Evolutionary conservation across 2,888 invertebrate species (phyloP), one percentile per base, ranked within the genome.

Genomic region (Andricus curvator): DNA sequence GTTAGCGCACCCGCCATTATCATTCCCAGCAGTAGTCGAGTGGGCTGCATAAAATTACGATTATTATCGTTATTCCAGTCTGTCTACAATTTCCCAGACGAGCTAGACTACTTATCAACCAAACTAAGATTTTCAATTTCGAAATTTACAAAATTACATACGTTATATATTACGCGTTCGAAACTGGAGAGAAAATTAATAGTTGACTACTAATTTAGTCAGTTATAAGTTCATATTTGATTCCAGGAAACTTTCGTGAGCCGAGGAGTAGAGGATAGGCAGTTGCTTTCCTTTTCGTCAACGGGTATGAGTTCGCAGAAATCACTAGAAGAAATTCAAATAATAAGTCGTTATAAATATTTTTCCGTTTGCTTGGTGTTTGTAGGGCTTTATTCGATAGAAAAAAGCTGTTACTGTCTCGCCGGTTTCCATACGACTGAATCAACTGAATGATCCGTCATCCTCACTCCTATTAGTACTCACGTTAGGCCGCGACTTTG

Each of bases 1-100:
- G 74, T 74, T 74, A 74, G 74, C 56, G 74, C n/a, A 74, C 74
- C 56, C 33, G 56, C 74, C 56, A 74, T 74, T 74, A 74, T 74
- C 74, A 51, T 74, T 74, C 56, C 56, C 74, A 33, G 56, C 48
- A 70, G 70, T 70, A 56, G 56, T 51, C 56, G n/a, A 74, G 74
- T 56, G n/a, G 56, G 20, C 74, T 74, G 74, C 74, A 74, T 74
- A 74, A 74, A 74, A 56, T 74, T 74, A 74, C 33, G 74, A 74
- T 56, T 74, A 74, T 74, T 56, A 56, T 74, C 56, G 13, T 51
- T 74, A 56, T 56, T 74, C 56, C 56, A 33, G 33, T 56, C 74
- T 74, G n/a, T 33, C 51, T 74, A 37, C 56, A 70, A 70, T 70
- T 70, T 70, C 44, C 70, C 29, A 25, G 29, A 70, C 70, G 51